Evolutionary conservation across 2,888 invertebrate species (phyloP).

Genomic region (Pegoplata infirma): DNA sequence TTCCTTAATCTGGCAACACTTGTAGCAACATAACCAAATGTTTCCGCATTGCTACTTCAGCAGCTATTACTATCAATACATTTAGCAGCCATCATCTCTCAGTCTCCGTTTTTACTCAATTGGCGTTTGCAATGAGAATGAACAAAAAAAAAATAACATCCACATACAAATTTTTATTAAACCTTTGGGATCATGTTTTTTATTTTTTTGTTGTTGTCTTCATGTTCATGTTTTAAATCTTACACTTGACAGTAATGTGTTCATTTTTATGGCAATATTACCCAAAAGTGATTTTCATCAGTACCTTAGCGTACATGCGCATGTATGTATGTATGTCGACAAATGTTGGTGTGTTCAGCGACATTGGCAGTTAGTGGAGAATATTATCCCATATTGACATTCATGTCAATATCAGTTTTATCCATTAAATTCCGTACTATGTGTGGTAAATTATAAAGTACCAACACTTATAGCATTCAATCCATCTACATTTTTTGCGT

Average conservation of each 20-base stretch:
- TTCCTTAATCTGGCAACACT: constrained; percentile 35
- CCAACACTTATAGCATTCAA: constrained; percentile 26
- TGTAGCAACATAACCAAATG: background rate
- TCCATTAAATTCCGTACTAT: constrained; percentile 24
- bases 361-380: too few species aligned
- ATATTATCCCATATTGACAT: constrained; percentile 49
- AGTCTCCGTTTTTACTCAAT: background rate
- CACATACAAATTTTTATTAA: constrained; percentile 42
- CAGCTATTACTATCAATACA: constrained; percentile 37
- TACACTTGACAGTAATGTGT: constrained; percentile 57
- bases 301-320: constrained; percentile 32
- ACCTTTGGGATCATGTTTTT: constrained; percentile 44
- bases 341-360: too few species aligned
- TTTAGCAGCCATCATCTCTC: constrained; percentile 31
- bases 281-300: constrained; percentile 56
- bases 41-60: constrained; percentile 22
- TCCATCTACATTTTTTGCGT: too few species aligned
- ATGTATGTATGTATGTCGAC: background rate
- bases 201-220: constrained; percentile 10
- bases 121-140: background rate
- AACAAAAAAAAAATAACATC: too few species aligned
- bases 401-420: constrained; percentile 48
- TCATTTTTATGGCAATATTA: constrained; percentile 54
- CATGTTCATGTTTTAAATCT: constrained; percentile 48
- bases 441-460: constrained; percentile 34